These are phyloP conservation scores for Micromesistius poutassou DNA, from an alignment of 2,797 vertebrate genomes.

Conservation along the genomic window DNA sequence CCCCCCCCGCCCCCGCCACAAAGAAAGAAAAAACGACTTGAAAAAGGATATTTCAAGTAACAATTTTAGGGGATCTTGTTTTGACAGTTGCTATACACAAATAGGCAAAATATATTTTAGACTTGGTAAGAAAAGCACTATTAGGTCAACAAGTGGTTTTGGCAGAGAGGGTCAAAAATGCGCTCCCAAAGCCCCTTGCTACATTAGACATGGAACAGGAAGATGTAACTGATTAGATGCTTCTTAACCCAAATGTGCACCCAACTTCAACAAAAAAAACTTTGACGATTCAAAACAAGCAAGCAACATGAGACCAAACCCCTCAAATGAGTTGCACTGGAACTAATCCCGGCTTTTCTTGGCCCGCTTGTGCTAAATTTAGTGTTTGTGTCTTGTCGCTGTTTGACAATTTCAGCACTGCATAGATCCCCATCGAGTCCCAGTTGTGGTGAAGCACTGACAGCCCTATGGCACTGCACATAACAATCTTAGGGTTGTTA, in stretches of 20 bases:
- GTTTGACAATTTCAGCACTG: constrained; percentile 24
- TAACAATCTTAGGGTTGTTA: constrained; percentile 33
- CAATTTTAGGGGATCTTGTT: constrained; percentile 42
- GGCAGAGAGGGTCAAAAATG: constrained; percentile 21
- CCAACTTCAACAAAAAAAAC: constrained; percentile 21
- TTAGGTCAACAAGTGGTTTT: constrained; percentile 37
- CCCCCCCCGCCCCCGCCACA: neutral
- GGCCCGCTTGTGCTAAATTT: constrained; percentile 30
- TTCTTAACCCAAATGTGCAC: constrained; percentile 29
- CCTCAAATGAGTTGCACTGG: neutral
- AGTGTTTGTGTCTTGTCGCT: constrained; percentile 21
- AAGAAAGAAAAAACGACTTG: constrained; percentile 32
- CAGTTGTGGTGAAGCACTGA: constrained; percentile 34
- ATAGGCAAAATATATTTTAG: constrained; percentile 31
- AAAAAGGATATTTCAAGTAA: constrained; percentile 46
- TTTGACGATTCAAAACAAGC: neutral
- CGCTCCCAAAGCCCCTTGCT: constrained; percentile 18
- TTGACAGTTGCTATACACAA: constrained; percentile 66
- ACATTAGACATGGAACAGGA: constrained; percentile 24
- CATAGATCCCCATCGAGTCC: constrained; percentile 43
- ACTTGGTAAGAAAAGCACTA: constrained; percentile 38
- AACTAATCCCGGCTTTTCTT: constrained; percentile 10
- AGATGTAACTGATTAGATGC: constrained; percentile 34
- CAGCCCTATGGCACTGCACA: constrained; percentile 41
- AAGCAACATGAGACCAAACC: neutral